Percentiles rank a stretch among this genome's conserved stretches.
Conservation (phyloP, 2,888 invertebrate species). For the Prenolepis imparis region DNA sequence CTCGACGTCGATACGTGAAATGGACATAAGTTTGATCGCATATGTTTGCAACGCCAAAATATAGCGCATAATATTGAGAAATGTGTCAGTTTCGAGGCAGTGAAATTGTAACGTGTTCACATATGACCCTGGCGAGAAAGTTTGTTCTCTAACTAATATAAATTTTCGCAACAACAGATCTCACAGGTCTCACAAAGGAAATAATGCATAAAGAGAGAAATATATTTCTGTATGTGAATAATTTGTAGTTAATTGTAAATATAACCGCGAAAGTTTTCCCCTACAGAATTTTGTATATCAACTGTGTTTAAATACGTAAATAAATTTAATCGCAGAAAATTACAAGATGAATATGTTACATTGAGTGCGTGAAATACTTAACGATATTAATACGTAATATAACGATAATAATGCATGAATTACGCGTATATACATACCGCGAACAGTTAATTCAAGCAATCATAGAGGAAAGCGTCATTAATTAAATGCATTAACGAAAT, state of each 20-base stretch:
- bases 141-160: constrained; percentile 19
- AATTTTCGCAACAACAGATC: constrained; percentile 48
- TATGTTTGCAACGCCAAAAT: constrained; percentile 6
- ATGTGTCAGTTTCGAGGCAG: constrained; percentile 14
- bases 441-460: constrained; percentile 47
- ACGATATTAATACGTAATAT: constrained; percentile 26
- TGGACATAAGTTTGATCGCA: constrained; percentile 32
- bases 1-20: constrained; percentile 18
- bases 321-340: neutral
- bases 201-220: neutral
- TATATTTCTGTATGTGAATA: neutral
- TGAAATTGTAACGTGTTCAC: constrained; percentile 3
- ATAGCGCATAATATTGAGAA: constrained; percentile 32
- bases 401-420: constrained; percentile 32
- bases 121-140: constrained; percentile 1
- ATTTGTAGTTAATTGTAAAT: neutral
- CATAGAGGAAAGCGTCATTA: constrained; percentile 45
- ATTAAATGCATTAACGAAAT: constrained; percentile 40
- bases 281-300: neutral
- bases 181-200: neutral
- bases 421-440: constrained; percentile 15
- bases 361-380: constrained; percentile 32
- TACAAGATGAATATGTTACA: constrained; percentile 16
- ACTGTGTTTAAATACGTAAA: neutral
- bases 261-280: neutral